Percentiles rank a stretch among this genome's conserved stretches.
phyloP scores from a whole-genome alignment of 2,888 invertebrate species.

The Pherbina coryleti region DNA sequence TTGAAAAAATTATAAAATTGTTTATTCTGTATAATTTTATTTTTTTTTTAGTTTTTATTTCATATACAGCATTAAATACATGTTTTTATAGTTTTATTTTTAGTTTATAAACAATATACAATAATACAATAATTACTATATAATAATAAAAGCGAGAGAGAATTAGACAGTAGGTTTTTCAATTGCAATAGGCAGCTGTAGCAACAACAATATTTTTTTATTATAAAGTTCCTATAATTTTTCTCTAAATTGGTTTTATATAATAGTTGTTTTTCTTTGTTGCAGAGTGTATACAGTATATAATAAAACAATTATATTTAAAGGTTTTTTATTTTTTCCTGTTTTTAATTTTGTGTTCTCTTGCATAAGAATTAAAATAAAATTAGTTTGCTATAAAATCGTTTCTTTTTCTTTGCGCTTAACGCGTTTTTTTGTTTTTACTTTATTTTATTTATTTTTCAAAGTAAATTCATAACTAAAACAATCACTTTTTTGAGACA shows the following conservation, averaged over 20 bases:
- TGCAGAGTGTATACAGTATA: slow-evolving; percentile 28
- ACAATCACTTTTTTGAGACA: slow-evolving; percentile 39
- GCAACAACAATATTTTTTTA: slow-evolving; percentile 42
- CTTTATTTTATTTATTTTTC: neutral
- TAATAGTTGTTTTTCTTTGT: slow-evolving; percentile 34
- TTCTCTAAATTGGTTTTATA: slow-evolving; percentile 42
- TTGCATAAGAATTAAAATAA: neutral
- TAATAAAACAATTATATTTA: slow-evolving; percentile 37
- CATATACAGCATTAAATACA: slow-evolving; percentile 40
- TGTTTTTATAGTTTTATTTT: slow-evolving; percentile 31
- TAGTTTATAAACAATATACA: slow-evolving; percentile 32
- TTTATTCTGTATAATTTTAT: slow-evolving; percentile 52
- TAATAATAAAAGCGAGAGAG: slow-evolving; percentile 37
- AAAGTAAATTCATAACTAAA: slow-evolving; percentile 37
- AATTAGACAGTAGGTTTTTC: slow-evolving; percentile 38
- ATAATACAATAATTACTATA: slow-evolving; percentile 37
- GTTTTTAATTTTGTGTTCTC: slow-evolving; percentile 36
- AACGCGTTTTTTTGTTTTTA: neutral
- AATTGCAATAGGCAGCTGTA: slow-evolving; percentile 44
- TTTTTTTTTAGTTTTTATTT: slow-evolving; percentile 50
- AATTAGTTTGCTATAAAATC: slow-evolving; percentile 31
- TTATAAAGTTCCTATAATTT: slow-evolving; percentile 31
- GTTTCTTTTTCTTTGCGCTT: slow-evolving; percentile 8
- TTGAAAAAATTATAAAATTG: slow-evolving; percentile 47
- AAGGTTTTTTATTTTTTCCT: slow-evolving; percentile 42